A percentile compares a stretch with the other conserved stretches of the same genome.
Conservation (phyloP, 2,797 vertebrate species). For the Crocidura indochinensis region DNA sequence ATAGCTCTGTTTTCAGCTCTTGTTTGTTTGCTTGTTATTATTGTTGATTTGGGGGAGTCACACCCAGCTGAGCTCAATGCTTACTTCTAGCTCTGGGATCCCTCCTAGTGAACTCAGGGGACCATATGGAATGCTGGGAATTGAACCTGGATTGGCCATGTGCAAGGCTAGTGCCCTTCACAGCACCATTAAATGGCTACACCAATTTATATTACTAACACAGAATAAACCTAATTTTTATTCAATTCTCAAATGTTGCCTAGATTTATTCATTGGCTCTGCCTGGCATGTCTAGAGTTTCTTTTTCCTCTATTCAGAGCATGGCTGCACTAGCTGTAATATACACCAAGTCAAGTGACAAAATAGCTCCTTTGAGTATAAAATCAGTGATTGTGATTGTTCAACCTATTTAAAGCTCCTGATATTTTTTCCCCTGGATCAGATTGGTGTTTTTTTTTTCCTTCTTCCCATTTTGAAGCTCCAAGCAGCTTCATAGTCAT, state of each 20-base stretch:
- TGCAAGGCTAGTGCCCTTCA: too few species aligned
- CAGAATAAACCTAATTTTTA: neutral
- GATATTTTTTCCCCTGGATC: neutral
- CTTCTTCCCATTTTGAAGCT: neutral
- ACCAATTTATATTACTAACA: too few species aligned
- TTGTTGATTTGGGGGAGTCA: too few species aligned
- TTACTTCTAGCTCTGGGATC: too few species aligned
- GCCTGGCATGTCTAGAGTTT: neutral
- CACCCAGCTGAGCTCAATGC: too few species aligned
- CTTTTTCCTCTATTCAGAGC: neutral
- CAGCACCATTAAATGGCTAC: too few species aligned
- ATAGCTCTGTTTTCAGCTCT: too few species aligned
- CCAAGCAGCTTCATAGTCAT: neutral
- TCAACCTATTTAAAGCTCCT: neutral
- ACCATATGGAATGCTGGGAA: too few species aligned
- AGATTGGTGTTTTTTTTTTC: neutral
- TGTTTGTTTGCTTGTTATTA: too few species aligned
- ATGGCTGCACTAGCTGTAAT: neutral
- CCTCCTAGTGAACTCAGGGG: too few species aligned
- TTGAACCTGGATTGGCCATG: too few species aligned
- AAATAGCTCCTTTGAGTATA: neutral
- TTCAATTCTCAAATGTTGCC: neutral
- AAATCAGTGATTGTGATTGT: neutral
- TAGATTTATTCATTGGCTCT: neutral
- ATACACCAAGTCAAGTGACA: neutral